Conservation (phyloP, 2,888 invertebrate species). For the Nudaria mundana region DNA sequence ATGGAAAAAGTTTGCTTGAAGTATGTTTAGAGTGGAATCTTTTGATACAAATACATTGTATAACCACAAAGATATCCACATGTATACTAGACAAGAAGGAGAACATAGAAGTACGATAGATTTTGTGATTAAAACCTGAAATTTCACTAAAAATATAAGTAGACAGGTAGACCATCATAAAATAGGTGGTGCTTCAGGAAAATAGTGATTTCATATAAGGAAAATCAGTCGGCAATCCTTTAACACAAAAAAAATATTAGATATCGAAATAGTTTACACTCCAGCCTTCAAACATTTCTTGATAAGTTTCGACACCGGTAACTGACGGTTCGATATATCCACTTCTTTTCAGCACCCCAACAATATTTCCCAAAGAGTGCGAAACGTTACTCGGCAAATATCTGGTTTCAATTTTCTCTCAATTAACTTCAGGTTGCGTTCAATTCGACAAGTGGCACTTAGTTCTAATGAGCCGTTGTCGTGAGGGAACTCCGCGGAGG, state of each 20-base stretch:
- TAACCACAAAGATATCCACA: too few relatives aligned
- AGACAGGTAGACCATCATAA: too few relatives aligned
- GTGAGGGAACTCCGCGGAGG: slow-evolving; percentile 32
- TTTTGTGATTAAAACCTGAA: too few relatives aligned
- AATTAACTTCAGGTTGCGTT: slow-evolving; percentile 67
- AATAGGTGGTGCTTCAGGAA: too few relatives aligned
- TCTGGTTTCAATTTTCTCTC: slow-evolving; percentile 64
- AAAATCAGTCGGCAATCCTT: too few relatives aligned
- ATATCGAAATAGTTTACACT: slow-evolving; percentile 7
- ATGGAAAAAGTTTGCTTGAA: too few relatives aligned
- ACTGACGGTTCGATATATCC: slow-evolving; percentile 15
- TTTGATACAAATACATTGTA: too few relatives aligned
- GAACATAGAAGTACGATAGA: too few relatives aligned
- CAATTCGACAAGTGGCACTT: slow-evolving; percentile 63
- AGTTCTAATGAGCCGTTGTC: slow-evolving; percentile 56
- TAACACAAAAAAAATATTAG: not conserved
- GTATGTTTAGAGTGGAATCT: too few relatives aligned
- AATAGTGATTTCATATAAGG: not conserved
- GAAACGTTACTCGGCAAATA: slow-evolving; percentile 43
- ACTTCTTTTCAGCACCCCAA: slow-evolving; percentile 11
- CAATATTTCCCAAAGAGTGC: slow-evolving; percentile 25
- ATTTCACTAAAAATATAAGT: too few relatives aligned
- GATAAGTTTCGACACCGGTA: slow-evolving; percentile 10
- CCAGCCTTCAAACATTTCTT: slow-evolving; percentile 6
- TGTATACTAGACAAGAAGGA: too few relatives aligned